Conservation (phyloP, 1,140 invertebrate genomes). For the Achatina immaculata region DNA sequence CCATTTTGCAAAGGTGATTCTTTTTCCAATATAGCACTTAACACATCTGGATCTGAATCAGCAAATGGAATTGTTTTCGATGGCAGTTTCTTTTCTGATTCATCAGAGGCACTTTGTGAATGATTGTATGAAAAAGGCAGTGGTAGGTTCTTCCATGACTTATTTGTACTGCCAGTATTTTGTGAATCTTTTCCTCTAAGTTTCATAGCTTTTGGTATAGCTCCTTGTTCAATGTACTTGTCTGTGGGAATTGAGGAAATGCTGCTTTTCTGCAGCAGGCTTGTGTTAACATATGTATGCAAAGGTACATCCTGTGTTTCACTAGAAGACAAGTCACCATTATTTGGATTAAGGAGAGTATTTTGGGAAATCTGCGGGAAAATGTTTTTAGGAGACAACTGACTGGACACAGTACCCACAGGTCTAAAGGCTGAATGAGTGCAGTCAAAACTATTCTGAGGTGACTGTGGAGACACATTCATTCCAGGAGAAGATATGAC, state of each 20-base stretch:
- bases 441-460: background rate
- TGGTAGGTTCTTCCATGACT: constrained; percentile 24
- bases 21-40: background rate
- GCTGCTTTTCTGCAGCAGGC: background rate
- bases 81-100: constrained; percentile 16
- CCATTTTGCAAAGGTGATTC: background rate
- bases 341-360: background rate
- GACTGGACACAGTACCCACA: background rate
- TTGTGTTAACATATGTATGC: background rate
- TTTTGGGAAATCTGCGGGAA: background rate
- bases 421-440: constrained; percentile 25
- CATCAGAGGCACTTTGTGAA: constrained; percentile 21
- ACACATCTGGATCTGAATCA: background rate
- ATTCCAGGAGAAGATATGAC: background rate
- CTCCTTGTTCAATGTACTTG: constrained; percentile 25
- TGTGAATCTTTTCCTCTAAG: background rate
- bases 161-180: background rate
- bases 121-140: constrained; percentile 20
- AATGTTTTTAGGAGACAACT: background rate
- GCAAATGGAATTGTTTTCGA: constrained; percentile 24
- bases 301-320: background rate
- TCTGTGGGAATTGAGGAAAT: background rate
- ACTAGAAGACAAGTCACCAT: background rate
- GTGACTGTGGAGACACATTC: background rate
- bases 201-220: constrained; percentile 13